Conservation (phyloP, 1,140 invertebrate species). For the Zaprionus taronus region DNA sequence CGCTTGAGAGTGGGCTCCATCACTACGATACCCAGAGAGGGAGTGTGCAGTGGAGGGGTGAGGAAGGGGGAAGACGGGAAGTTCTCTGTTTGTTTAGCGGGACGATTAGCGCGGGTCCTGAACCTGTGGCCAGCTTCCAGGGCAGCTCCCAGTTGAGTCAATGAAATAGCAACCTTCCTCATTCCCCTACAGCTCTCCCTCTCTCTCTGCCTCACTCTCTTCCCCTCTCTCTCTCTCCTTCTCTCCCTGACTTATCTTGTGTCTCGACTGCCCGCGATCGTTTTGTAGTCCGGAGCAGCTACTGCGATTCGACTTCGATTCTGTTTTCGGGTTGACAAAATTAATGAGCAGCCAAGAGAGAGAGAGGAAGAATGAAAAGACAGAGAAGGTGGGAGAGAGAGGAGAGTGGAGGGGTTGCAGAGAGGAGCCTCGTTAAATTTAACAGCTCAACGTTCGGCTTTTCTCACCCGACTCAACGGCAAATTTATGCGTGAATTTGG, state of each 20-base stretch:
- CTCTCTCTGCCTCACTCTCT: not conserved
- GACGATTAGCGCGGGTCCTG: conserved; percentile 76
- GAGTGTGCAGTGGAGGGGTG: not conserved
- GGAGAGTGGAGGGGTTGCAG: not conserved
- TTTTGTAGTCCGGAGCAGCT: conserved; percentile 78
- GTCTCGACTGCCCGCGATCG: conserved; percentile 58
- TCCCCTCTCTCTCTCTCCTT: not conserved
- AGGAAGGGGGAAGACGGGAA: not conserved
- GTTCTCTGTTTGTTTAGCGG: conserved; percentile 19
- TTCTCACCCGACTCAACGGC: conserved; percentile 51
- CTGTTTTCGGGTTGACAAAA: conserved; percentile 76
- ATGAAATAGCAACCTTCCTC: conserved; percentile 18
- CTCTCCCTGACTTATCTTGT: conserved; percentile 55
- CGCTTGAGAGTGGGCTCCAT: conserved; percentile 26
- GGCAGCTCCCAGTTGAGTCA: conserved; percentile 16
- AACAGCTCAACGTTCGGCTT: conserved; percentile 69
- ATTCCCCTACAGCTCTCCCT: not conserved
- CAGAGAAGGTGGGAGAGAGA: not conserved
- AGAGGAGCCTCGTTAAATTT: conserved; percentile 72
- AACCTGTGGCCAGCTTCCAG: conserved; percentile 45
- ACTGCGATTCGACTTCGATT: conserved; percentile 64
- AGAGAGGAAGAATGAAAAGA: not conserved
- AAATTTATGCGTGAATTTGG: conserved; percentile 84
- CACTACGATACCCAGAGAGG: conserved; percentile 3
- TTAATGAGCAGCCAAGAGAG: conserved; percentile 58